phyloP scores from a whole-genome alignment of 2,797 vertebrate species.

The Poeciliopsis infans region DNA sequence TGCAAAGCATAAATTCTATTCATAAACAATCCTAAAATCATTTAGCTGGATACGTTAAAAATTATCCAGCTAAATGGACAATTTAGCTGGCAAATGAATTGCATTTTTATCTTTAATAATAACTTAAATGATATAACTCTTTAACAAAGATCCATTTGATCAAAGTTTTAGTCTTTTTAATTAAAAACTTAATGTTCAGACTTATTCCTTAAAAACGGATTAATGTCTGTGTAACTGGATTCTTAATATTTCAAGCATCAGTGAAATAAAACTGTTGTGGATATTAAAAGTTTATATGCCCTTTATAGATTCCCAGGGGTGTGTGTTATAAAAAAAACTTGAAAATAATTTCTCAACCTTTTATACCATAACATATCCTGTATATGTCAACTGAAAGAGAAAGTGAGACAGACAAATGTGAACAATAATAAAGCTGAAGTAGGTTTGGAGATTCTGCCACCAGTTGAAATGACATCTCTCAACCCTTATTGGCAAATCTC shows the following conservation, averaged over 20 bases:
- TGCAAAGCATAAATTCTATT: not conserved
- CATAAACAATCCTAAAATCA: not conserved
- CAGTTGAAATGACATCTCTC: not conserved
- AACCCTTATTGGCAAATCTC: not conserved
- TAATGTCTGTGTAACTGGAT: constrained; percentile 1
- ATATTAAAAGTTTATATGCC: not conserved
- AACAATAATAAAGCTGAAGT: not conserved
- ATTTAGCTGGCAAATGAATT: not conserved
- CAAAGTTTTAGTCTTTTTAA: not conserved
- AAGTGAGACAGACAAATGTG: not conserved
- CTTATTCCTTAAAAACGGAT: not conserved
- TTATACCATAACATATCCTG: not conserved
- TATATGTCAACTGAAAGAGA: not conserved
- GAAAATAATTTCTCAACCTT: not conserved
- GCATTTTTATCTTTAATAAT: constrained; percentile 4
- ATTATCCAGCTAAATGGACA: no score
- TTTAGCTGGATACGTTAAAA: not conserved
- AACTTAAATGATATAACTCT: not conserved
- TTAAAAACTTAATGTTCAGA: not conserved
- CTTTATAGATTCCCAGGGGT: not conserved
- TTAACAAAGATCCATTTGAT: not conserved
- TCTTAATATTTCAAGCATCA: constrained; percentile 6
- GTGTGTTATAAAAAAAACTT: not conserved
- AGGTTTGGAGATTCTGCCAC: not conserved
- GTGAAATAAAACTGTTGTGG: constrained; percentile 10